phyloP scores from a whole-genome alignment of 53 echinoderm and acorn worm species.

The Henricia sp. region DNA sequence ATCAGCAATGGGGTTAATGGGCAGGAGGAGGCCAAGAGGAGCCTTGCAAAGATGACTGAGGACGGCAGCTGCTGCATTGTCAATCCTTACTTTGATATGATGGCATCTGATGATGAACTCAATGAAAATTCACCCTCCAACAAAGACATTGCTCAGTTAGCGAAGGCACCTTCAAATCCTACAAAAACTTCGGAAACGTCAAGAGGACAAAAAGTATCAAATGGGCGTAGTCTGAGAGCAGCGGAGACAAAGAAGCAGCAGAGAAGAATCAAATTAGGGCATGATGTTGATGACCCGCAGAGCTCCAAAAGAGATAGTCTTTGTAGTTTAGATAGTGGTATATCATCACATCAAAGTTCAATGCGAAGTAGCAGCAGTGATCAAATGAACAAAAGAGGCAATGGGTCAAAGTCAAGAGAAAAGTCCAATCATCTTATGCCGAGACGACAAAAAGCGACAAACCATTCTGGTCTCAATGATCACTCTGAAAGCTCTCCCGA shows the following conservation, averaged over 20 bases:
- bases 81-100: slow-evolving; percentile 58
- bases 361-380: slow-evolving; percentile 69
- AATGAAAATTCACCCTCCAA: slow-evolving; percentile 7
- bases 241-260: slow-evolving; percentile 40
- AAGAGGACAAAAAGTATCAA: not conserved
- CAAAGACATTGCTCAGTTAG: not conserved
- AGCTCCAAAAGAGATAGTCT: slow-evolving; percentile 76
- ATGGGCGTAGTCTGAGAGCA: not conserved
- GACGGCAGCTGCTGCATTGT: slow-evolving; percentile 54
- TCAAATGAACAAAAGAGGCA: slow-evolving; percentile 48
- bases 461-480: slow-evolving; percentile 20
- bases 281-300: not conserved
- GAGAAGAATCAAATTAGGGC: not conserved
- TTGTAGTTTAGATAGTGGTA: slow-evolving; percentile 93
- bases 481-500: slow-evolving; percentile 33
- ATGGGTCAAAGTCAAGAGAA: slow-evolving; percentile 48
- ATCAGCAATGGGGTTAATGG: slow-evolving; percentile 20
- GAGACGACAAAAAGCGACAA: slow-evolving; percentile 37
- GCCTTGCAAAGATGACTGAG: slow-evolving; percentile 43
- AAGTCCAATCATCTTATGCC: slow-evolving; percentile 60
- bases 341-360: slow-evolving; percentile 90
- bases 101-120: slow-evolving; percentile 44
- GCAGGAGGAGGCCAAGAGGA: slow-evolving; percentile 31
- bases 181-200: not conserved
- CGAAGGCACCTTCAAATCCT: not conserved